Percentiles rank a stretch among this genome's conserved stretches.
Evolutionary conservation across 2,113 vertebrate species (phyloP).

Genomic region (Murina feae): DNA sequence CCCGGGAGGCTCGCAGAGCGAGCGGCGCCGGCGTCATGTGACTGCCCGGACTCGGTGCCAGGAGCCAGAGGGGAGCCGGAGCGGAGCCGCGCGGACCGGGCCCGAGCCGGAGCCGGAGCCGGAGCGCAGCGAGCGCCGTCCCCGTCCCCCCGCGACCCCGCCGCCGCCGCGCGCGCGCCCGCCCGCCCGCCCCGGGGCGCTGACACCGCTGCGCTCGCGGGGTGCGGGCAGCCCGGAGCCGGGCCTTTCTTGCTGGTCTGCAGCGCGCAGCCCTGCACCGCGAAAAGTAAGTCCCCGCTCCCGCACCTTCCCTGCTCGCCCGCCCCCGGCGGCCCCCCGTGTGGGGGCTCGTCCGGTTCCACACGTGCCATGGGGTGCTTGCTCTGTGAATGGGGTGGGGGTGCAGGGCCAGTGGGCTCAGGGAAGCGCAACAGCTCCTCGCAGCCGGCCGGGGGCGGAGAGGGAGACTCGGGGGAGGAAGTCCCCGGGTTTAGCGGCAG

Average conservation of each 20-base stretch:
- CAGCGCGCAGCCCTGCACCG: conserved; percentile 44
- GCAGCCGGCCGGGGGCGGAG: not conserved
- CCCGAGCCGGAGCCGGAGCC: not conserved
- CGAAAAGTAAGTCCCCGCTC: conserved; percentile 65
- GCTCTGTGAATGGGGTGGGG: not conserved
- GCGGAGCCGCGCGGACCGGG: conserved; percentile 48
- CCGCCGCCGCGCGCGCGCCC: not conserved
- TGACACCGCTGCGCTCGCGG: conserved; percentile 42
- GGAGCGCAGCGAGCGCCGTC: conserved; percentile 53
- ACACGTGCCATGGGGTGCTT: not conserved
- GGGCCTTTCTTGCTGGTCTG: conserved; percentile 48
- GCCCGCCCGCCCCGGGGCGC: not conserved
- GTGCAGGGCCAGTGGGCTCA: conserved; percentile 30
- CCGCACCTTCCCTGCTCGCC: conserved; percentile 11
- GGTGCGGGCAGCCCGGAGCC: conserved; percentile 4
- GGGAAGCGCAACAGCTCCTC: conserved; percentile 56
- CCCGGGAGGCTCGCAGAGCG: conserved; percentile 77
- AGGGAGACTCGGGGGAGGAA: not conserved
- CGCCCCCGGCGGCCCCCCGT: not conserved
- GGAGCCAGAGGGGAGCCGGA: conserved; percentile 76
- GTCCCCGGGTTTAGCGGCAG: not conserved
- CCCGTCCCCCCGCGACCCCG: conserved; percentile 15
- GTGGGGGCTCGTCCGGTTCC: not conserved
- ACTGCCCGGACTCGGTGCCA: conserved; percentile 81
- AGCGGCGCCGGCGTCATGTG: conserved; percentile 84